Conservation (phyloP, 2,888 invertebrate species). For the Trachelus stipa region DNA sequence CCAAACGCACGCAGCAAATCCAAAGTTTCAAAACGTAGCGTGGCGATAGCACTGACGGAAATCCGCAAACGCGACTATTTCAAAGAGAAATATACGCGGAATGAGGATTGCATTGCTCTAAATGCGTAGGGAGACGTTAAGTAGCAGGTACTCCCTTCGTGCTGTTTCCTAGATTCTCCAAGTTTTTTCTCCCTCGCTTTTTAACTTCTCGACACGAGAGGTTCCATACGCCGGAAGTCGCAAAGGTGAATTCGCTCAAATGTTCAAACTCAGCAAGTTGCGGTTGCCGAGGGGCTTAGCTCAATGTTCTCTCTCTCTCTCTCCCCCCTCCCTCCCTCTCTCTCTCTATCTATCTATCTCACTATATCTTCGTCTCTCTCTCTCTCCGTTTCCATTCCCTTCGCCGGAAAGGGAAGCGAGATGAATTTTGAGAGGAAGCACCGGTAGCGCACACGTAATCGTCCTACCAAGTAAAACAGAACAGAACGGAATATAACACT, state of each 20-base stretch:
- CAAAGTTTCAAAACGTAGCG: not conserved
- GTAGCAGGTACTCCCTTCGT: not conserved
- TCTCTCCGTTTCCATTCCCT: not conserved
- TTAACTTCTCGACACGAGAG: not conserved
- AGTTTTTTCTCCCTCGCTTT: not conserved
- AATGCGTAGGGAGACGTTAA: not conserved
- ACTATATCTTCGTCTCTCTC: not conserved
- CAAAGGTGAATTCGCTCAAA: not conserved
- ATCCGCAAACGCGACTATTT: not conserved
- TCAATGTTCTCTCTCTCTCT: conserved; percentile 3
- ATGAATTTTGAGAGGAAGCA: not conserved
- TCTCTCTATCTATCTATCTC: not conserved
- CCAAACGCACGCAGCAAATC: not conserved
- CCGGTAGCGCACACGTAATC: not conserved
- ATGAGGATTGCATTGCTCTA: not conserved
- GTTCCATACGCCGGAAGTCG: not conserved
- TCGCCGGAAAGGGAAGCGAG: conserved; percentile 2
- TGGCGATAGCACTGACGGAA: not conserved
- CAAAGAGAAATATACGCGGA: not conserved
- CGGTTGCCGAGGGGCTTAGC: conserved; percentile 31
- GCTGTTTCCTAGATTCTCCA: not conserved
- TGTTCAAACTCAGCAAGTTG: not conserved
- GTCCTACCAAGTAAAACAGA: not conserved
- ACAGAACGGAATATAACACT: not conserved
- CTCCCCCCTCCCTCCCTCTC: not conserved